Base-by-base conservation (phyloP, 2,888 invertebrate genomes). In the Calephelis perditalis region DNA sequence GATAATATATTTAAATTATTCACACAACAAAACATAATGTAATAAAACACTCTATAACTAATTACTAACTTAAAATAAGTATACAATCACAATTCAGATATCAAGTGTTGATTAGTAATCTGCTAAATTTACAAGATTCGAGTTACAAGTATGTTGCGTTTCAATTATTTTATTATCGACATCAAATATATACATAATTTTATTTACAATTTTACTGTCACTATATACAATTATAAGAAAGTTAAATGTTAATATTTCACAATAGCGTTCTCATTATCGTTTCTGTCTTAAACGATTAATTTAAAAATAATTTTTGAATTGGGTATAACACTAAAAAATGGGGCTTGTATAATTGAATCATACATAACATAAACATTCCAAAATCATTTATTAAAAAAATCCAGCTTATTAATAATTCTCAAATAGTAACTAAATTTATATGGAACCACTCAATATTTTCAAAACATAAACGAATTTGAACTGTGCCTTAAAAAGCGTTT, bases 1-100 rank as follows among this genome's bases (percentile, higher is more conserved):
- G 55, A 59, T 55, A 55, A 15, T n/a, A n/a, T 47, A 47, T 49
- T 49, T 15, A 26, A 49, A 49, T 49, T 49, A 49, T 49, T 49
- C 49, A 49, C 49, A 49, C 49, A 49, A 49, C 49, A 49, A 26
- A 49, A 49, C 10, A 49, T 49, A 49, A 26, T 49, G 26, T 10
- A 49, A 49, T 49, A 10, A 5, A 9, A 15, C 26, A 49, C 26
- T 49, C 6, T 52, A 26, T 52, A 11, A 15, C 35, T 52, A 52
- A 35, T 11, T 26, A 35, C 35, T 52, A 52, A 52, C 52, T 52
- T 35, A 52, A 52, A 7, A 52, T 52, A 35, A 35, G 26, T 11
- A 35, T 52, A 35, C 52, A 26, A 52, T 52, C 10, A 6, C 5
- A 52, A 26, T 26, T 7, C 15, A 15, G 52, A 52, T 52, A 52